Conservation (phyloP, 2,113 vertebrate genomes). For the Heterotilapia buettikoferi region DNA sequence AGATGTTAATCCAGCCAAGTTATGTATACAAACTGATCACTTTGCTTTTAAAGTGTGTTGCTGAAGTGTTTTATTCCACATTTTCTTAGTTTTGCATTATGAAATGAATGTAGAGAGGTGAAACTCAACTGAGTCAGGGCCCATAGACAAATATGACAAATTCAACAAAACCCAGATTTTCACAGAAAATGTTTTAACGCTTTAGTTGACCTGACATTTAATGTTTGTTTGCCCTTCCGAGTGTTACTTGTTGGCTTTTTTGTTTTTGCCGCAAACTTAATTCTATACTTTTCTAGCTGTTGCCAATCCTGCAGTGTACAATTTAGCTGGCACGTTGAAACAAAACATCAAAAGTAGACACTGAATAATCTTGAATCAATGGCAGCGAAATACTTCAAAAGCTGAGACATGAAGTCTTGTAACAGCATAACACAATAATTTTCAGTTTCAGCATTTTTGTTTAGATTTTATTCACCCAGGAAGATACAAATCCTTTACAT, state of each 20-base stretch:
- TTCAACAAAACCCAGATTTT: not conserved
- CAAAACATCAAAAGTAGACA: not conserved
- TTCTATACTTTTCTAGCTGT: not conserved
- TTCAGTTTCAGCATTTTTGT: not conserved
- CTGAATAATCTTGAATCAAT: not conserved
- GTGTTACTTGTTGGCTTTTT: not conserved
- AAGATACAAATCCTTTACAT: not conserved
- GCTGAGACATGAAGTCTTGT: not conserved
- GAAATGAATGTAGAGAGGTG: not conserved
- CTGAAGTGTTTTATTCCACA: not conserved
- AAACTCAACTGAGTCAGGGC: not conserved
- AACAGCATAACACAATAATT: not conserved
- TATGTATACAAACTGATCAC: not conserved
- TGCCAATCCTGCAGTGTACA: not conserved
- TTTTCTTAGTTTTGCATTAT: slow-evolving; percentile 7
- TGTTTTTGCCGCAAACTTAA: not conserved
- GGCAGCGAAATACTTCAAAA: not conserved
- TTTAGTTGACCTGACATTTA: not conserved
- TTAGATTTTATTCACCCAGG: not conserved
- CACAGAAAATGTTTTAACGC: not conserved
- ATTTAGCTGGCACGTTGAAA: not conserved
- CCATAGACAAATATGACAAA: not conserved
- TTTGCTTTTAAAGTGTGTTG: not conserved
- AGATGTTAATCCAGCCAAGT: not conserved
- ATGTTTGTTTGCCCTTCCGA: not conserved